Evolutionary conservation across 2,797 vertebrate species (phyloP).

Genomic region (Anableps anableps): DNA sequence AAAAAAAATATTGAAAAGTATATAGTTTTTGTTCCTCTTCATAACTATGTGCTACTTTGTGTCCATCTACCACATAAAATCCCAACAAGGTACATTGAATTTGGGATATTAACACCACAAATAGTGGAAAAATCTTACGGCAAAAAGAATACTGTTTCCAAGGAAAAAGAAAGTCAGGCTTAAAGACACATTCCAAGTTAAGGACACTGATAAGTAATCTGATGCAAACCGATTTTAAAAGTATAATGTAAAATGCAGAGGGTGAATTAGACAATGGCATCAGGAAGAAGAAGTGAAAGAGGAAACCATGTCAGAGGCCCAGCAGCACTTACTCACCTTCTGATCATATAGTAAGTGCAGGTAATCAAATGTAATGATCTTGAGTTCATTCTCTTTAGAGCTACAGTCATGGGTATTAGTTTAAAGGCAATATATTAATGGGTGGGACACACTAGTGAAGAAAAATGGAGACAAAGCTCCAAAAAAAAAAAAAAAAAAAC

Average conservation of each 20-base stretch:
- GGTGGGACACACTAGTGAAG: background rate
- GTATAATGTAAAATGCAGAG: background rate
- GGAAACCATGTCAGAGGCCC: background rate
- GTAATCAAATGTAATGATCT: background rate
- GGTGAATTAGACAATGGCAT: background rate
- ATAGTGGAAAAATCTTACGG: background rate
- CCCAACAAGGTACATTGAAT: background rate
- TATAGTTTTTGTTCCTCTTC: background rate
- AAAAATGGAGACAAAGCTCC: background rate
- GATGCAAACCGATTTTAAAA: background rate
- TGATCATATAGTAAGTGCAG: background rate
- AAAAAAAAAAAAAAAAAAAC: constrained; percentile 1
- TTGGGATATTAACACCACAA: background rate
- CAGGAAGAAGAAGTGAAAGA: constrained; percentile 7
- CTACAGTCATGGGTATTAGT: background rate
- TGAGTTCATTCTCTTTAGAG: background rate
- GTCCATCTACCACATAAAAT: background rate
- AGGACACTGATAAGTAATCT: background rate
- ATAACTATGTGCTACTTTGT: background rate
- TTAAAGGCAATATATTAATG: background rate
- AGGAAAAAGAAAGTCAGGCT: background rate
- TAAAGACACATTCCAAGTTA: background rate
- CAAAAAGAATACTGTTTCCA: background rate
- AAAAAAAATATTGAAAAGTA: background rate
- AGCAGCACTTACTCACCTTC: constrained; percentile 21